Conservation (phyloP, 2,888 invertebrate species). For the Euzophera pinguis region DNA sequence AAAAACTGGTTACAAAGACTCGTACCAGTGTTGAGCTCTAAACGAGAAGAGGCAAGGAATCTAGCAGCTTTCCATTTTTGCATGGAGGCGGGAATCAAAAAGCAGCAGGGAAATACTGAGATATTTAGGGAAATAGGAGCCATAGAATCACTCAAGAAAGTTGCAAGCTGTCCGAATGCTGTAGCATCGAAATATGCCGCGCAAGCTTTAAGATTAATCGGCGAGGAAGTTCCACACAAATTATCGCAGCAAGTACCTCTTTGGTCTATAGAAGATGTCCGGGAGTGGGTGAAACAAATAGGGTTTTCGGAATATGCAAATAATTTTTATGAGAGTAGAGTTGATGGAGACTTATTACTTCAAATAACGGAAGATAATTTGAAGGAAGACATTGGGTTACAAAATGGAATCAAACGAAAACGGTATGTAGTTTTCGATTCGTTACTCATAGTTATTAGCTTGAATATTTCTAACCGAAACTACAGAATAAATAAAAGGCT, state of each 20-base stretch:
- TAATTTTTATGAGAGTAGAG: constrained; percentile 93
- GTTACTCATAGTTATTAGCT: no score
- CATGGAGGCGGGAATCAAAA: constrained; percentile 99
- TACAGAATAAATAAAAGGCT: no score
- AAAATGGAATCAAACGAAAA: constrained; percentile 95
- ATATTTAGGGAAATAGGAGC: constrained; percentile 97
- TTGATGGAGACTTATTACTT: constrained; percentile 97
- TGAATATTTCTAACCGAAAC: no score
- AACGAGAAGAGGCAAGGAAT: constrained; percentile 96
- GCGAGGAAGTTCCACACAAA: constrained; percentile 98
- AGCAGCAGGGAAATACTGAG: constrained; percentile 93
- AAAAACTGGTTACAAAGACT: constrained; percentile 95
- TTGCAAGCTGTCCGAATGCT: constrained; percentile 98
- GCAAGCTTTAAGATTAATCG: constrained; percentile 93
- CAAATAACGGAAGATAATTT: constrained; percentile 96
- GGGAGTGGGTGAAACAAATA: constrained; percentile 99
- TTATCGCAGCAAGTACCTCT: constrained; percentile 98
- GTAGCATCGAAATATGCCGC: constrained; percentile 98
- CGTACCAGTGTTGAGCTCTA: constrained; percentile 96
- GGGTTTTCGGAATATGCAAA: constrained; percentile 92
- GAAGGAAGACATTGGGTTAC: constrained; percentile 93
- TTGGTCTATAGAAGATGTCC: constrained; percentile 98
- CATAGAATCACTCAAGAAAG: constrained; percentile 95
- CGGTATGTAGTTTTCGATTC: constrained; percentile 73
- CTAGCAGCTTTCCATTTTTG: constrained; percentile 99